Evolutionary conservation across 2,113 vertebrate genomes (phyloP), one percentile per base, ranked within the genome.

Genomic region (Holacanthus passer): DNA sequence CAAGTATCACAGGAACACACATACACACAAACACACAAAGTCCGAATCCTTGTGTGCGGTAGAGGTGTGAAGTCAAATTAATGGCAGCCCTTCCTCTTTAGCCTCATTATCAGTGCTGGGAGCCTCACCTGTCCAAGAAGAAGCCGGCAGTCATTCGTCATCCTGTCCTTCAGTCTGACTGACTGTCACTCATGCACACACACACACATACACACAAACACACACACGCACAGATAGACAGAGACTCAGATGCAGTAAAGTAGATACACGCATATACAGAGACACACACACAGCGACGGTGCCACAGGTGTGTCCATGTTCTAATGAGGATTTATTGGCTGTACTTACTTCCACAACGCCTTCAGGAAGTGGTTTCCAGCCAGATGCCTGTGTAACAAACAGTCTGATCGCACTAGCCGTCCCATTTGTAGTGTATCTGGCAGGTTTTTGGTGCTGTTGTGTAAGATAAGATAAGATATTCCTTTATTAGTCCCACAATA

Each of bases 81-180:
- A 91, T 87, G 71, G 81, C 80, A 84, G 76, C 81, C 39, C 77
- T 77, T 82, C 69, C 79, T 83, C 73, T 87, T 92, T 85, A 88
- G 79, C 77, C 89, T 94, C 77, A 91, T 94, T 93, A 93, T 92
- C 90, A 82, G 84, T 56, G 64, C 85, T 79, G 45, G 66, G 83
- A 91, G 85, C 82, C 83, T 92, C 82, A 84, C 79, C 87, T 94
- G 90, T 72, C 90, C 50, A 14, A 63, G 70, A 62, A 85, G 73
- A 79, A 39, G 64, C 69, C 71, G 79, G 80, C 62, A 88, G 88
- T 91, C 88, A 94, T 94, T 94, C 88, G 70, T 95, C 94, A 94
- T 92, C 71, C 91, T 90, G 89, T 93, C 88, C 87, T 83, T 82
- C 73, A 78, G 64, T 77, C 80, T 74, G 72, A 81, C 78, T 79